These are phyloP conservation scores for Drosophila ezoana DNA, from an alignment of 2,888 invertebrate species.

Conservation along the genomic window DNA sequence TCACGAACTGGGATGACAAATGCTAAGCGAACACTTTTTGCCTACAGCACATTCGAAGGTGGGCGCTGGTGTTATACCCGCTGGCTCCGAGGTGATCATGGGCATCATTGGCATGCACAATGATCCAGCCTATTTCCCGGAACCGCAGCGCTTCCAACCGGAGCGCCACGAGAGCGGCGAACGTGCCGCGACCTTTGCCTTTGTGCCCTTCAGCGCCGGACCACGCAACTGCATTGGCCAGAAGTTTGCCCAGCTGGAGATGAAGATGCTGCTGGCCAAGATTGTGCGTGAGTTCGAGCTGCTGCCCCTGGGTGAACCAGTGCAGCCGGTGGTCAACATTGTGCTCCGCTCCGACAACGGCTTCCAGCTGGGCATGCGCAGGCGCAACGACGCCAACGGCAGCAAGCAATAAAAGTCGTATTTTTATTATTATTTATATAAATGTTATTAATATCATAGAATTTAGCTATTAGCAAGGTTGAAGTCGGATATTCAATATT, in stretches of 20 bases:
- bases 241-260: slow-evolving; percentile 78
- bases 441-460: too few species aligned
- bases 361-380: slow-evolving; percentile 72
- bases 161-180: slow-evolving; percentile 64
- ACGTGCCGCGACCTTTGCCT: slow-evolving; percentile 57
- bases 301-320: slow-evolving; percentile 69
- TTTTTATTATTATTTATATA: not conserved
- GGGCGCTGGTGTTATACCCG: slow-evolving; percentile 71
- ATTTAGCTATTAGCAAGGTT: too few species aligned
- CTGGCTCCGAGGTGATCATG: slow-evolving; percentile 67
- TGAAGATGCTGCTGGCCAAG: slow-evolving; percentile 75
- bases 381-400: slow-evolving; percentile 5
- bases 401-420: not conserved
- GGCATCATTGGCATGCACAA: slow-evolving; percentile 58
- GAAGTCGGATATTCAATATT: too few species aligned
- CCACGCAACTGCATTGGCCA: slow-evolving; percentile 86
- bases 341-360: slow-evolving; percentile 73
- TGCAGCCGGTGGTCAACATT: slow-evolving; percentile 66
- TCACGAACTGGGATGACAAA: too few species aligned
- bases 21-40: not conserved
- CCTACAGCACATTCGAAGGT: slow-evolving; percentile 51
- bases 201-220: slow-evolving; percentile 81
- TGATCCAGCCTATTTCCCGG: slow-evolving; percentile 47
- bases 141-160: slow-evolving; percentile 71
- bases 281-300: slow-evolving; percentile 70